Evolutionary conservation across 2,888 invertebrate species (phyloP).

Genomic region (Tryphoninae sp.): DNA sequence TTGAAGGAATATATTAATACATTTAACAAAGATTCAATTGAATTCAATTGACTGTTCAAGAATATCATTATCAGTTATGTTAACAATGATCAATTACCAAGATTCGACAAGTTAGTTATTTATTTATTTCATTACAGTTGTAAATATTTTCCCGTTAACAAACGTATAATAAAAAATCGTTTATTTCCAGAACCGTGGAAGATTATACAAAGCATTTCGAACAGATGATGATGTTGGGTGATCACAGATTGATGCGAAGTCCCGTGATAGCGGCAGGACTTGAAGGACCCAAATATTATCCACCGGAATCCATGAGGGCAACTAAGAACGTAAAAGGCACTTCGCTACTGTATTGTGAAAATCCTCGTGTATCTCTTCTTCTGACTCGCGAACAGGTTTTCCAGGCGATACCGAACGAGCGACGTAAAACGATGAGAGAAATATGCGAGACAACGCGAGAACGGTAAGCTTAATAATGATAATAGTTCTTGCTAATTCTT

Average conservation of each 20-base stretch:
- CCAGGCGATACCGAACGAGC: slow-evolving; percentile 72
- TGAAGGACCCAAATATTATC: slow-evolving; percentile 76
- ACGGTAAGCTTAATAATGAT: slow-evolving; percentile 61
- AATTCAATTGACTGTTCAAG: too few species aligned
- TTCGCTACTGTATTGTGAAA: slow-evolving; percentile 75
- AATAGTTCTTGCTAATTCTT: slow-evolving; percentile 19
- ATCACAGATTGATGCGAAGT: slow-evolving; percentile 71
- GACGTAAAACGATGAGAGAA: slow-evolving; percentile 75
- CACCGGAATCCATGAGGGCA: slow-evolving; percentile 75
- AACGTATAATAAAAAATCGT: not conserved
- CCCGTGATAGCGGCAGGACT: slow-evolving; percentile 72
- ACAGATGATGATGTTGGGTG: slow-evolving; percentile 78
- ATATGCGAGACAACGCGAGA: slow-evolving; percentile 74
- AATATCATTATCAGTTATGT: too few species aligned
- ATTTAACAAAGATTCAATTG: too few species aligned
- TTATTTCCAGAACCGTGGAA: slow-evolving; percentile 71
- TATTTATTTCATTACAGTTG: slow-evolving; percentile 5
- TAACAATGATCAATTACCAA: too few species aligned
- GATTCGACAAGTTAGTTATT: slow-evolving; percentile 6
- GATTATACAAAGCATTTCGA: slow-evolving; percentile 76
- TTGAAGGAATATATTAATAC: too few species aligned
- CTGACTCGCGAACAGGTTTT: slow-evolving; percentile 72
- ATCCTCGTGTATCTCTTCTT: slow-evolving; percentile 75
- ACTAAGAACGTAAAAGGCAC: slow-evolving; percentile 73
- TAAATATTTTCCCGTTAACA: not conserved